Base-by-base conservation (phyloP, 2,888 invertebrate genomes). In the Sesamia inferens region DNA sequence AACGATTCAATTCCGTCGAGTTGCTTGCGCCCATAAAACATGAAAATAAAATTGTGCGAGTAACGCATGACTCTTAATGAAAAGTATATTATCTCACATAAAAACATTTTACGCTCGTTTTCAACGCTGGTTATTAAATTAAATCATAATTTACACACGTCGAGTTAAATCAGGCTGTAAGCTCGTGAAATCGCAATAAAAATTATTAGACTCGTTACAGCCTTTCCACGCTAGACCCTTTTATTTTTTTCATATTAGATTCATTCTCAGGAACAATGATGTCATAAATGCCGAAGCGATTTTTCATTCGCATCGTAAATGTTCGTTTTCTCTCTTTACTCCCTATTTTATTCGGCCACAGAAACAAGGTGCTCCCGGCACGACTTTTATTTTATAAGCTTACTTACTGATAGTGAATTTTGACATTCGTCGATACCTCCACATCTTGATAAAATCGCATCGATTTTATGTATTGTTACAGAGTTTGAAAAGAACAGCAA, bases 121-220 rank as follows among this genome's bases (percentile, higher is more conserved):
- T 93, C 93, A 93, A 89, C 90, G 92, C 84, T 83, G 91, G 93
- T 94, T 95, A 94, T 95, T 94, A 95, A 95, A 95, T 95, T 94
- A 94, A 94, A 94, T 94, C 93, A 94, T 94, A 95, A 95, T 95
- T 94, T 95, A 95, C 94, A 94, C 94, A 92, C 93, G 91, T 92
- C 89, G 91, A 92, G 93, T 93, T 92, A 94, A 94, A 94, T 95
- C 94, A 91, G 91, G 92, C 92, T 92, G 93, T 91, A 89, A 92
- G 92, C 92, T 93, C 92, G 93, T 94, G 93, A 93, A 93, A 93
- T 91, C 90, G 92, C 91, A 92, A 94, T 95, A 94, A 94, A 94
- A 94, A 94, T 93, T 93, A 94, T 94, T 93, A 94, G 91, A 90
- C 90, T 90, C 90, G 90, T 90, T 92, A 90, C 89, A 89, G 90